Conservation (phyloP, 2,888 invertebrate species). For the Lacanobia oleracea region DNA sequence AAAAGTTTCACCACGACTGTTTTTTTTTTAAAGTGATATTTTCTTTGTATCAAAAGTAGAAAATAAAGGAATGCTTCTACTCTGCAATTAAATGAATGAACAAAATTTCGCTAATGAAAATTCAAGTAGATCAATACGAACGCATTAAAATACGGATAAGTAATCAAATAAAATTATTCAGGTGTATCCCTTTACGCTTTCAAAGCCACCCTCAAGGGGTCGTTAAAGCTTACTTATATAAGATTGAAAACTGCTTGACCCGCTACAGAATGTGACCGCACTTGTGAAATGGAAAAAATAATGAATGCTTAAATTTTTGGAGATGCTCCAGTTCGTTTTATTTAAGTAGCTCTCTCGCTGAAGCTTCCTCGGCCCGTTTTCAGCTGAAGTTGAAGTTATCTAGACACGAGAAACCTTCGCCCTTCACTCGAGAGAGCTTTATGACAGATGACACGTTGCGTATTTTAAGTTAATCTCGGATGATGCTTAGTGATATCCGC, state of each 20-base stretch:
- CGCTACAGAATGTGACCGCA: constrained; percentile 65
- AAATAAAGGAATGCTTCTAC: background rate
- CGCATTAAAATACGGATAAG: constrained; percentile 35
- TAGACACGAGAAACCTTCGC: constrained; percentile 43
- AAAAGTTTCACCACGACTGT: background rate
- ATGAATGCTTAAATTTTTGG: constrained; percentile 73
- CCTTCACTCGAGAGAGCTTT: constrained; percentile 30
- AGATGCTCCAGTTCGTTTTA: constrained; percentile 70
- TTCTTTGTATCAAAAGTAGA: background rate
- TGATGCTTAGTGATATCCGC: constrained; percentile 11
- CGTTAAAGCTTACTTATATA: constrained; percentile 60
- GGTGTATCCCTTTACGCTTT: constrained; percentile 59
- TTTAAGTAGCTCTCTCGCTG: constrained; percentile 68
- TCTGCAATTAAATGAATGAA: constrained; percentile 11
- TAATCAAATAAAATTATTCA: constrained; percentile 59
- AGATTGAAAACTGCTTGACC: constrained; percentile 71
- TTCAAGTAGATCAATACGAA: constrained; percentile 35
- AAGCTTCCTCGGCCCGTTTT: constrained; percentile 51
- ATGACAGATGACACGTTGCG: constrained; percentile 48
- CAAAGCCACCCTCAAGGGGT: constrained; percentile 50
- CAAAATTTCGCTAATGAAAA: constrained; percentile 33
- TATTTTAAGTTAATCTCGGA: constrained; percentile 30
- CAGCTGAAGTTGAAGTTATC: constrained; percentile 55
- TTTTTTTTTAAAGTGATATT: background rate
- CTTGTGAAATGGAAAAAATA: constrained; percentile 71